Percentiles rank a stretch among this genome's conserved stretches.
Evolutionary conservation across 2,113 vertebrate genomes (phyloP).

Genomic region (Oncorhynchus tshawytscha): DNA sequence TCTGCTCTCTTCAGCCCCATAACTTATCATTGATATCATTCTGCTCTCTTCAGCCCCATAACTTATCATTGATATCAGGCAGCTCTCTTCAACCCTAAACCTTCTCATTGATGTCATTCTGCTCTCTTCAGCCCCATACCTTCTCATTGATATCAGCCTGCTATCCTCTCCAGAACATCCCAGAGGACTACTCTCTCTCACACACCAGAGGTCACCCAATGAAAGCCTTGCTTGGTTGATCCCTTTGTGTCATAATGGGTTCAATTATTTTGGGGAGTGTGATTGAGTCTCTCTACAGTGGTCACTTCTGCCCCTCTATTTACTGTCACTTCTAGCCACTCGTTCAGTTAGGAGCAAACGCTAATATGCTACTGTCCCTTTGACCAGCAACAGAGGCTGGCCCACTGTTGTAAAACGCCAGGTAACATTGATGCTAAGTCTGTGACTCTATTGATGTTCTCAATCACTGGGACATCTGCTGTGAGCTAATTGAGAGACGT

Average conservation of each 20-base stretch:
- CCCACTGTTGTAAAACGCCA: conserved; percentile 46
- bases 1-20: no score
- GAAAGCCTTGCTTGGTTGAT: neutral
- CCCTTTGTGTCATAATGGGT: conserved; percentile 14
- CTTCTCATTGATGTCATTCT: no score
- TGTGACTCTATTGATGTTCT: conserved; percentile 59
- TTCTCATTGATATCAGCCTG: neutral
- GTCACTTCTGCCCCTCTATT: conserved; percentile 21
- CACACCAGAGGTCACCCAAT: conserved; percentile 23
- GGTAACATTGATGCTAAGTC: conserved; percentile 34
- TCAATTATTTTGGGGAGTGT: conserved; percentile 41
- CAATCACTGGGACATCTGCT: conserved; percentile 63
- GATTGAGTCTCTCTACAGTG: conserved; percentile 25
- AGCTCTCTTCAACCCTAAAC: no score
- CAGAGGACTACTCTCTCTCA: conserved; percentile 24
- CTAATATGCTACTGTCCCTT: conserved; percentile 21
- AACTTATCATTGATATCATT: neutral
- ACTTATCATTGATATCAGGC: no score
- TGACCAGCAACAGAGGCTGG: conserved; percentile 1
- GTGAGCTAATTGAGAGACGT: conserved; percentile 51
- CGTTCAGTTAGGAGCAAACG: conserved; percentile 26
- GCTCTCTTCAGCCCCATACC: no score
- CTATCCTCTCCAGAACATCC: neutral
- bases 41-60: no score
- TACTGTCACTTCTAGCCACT: conserved; percentile 17